phyloP scores from a whole-genome alignment of 2,888 invertebrate genomes.

The Limnephilus auricula region DNA sequence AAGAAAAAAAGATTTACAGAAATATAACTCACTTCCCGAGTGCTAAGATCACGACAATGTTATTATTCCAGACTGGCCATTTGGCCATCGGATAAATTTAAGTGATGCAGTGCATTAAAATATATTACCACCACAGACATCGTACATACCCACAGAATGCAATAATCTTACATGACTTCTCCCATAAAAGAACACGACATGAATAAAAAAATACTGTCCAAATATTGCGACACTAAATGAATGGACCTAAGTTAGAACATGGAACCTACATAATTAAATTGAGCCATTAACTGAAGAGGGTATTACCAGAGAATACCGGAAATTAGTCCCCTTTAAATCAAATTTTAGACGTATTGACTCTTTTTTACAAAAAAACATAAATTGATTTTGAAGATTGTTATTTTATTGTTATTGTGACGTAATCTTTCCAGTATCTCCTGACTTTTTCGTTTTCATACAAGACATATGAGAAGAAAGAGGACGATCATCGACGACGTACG shows the following conservation, averaged over 20 bases:
- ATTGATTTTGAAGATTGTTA: too few species aligned
- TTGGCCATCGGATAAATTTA: not conserved
- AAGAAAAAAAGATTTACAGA: not conserved
- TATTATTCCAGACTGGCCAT: not conserved
- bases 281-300: not conserved
- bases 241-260: not conserved
- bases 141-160: not conserved
- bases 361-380: too few species aligned
- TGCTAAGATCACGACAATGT: not conserved
- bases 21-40: not conserved
- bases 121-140: not conserved
- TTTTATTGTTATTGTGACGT: too few species aligned
- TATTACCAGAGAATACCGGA: too few species aligned
- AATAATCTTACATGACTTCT: not conserved
- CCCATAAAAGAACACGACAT: not conserved
- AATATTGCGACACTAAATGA: not conserved
- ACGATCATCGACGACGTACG: too few species aligned
- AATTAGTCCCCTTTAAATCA: too few species aligned
- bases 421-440: too few species aligned
- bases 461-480: too few species aligned
- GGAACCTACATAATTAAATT: not conserved
- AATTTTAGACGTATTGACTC: too few species aligned
- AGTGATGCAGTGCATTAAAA: conserved; percentile 2
- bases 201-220: not conserved
- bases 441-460: too few species aligned